phyloP scores from a whole-genome alignment of 2,797 vertebrate genomes.

The Chaenodraco wilsoni region DNA sequence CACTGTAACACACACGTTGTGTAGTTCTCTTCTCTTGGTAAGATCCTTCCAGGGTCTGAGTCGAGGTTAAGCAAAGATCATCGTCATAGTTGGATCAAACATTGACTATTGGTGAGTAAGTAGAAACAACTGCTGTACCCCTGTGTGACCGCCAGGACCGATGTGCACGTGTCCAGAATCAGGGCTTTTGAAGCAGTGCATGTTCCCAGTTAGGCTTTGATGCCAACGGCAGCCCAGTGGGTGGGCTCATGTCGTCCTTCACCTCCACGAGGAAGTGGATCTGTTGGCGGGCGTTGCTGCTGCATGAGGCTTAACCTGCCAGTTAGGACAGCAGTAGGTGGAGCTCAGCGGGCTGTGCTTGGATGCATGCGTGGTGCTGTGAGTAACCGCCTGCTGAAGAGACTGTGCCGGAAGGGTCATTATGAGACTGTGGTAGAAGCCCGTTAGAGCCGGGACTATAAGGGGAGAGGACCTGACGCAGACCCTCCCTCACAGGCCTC shows the following conservation, averaged over 20 bases:
- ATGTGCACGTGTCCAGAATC: not conserved
- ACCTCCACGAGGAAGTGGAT: constrained; percentile 36
- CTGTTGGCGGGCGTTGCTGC: constrained; percentile 13
- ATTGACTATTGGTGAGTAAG: too few relatives aligned
- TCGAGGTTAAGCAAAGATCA: too few relatives aligned
- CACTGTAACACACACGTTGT: too few relatives aligned
- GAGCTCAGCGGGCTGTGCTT: not conserved
- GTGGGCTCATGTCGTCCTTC: constrained; percentile 32
- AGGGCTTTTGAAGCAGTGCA: not conserved
- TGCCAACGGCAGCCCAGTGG: constrained; percentile 21
- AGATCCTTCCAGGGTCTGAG: too few relatives aligned
- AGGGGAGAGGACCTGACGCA: constrained; percentile 14
- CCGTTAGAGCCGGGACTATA: constrained; percentile 34
- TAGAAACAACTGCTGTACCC: not conserved
- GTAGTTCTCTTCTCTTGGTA: too few relatives aligned
- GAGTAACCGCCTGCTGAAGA: constrained; percentile 15
- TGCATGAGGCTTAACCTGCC: constrained; percentile 34
- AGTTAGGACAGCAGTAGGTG: constrained; percentile 16
- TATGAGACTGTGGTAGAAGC: constrained; percentile 47
- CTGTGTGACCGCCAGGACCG: not conserved
- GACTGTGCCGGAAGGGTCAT: constrained; percentile 15
- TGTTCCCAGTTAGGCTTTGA: constrained; percentile 30
- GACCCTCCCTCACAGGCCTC: constrained; percentile 24
- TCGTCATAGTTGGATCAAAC: too few relatives aligned
- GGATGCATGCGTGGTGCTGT: not conserved